Evolutionary conservation across 2,113 vertebrate genomes (phyloP), one percentile per base, ranked within the genome.

Genomic region (Apistogramma diplotaenia): DNA sequence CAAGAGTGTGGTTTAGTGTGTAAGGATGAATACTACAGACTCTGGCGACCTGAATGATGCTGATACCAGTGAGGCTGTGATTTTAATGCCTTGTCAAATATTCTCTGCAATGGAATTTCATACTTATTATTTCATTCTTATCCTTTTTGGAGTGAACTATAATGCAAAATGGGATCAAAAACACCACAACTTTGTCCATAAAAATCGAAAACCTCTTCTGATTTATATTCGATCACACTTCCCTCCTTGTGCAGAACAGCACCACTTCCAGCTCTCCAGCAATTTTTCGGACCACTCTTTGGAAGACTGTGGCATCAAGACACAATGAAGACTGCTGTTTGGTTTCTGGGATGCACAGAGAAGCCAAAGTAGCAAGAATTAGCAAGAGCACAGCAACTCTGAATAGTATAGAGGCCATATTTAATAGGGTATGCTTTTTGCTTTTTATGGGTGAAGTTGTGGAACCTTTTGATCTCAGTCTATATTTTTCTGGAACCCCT

Each of bases 351-450:
- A n/a, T n/a, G n/a, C n/a, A 62, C 6, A 12, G 13, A 37, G 13
- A 33, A 62, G n/a, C 12, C 37, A 8, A 40, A 0, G 8, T 35
- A 35, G 0, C 60, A 61, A 37, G 25, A 35, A 35, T 35, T 27
- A 57, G 12, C 55, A 57, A 57, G 23, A 27, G 13, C 12, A 0
- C 21, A 27, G 1, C 3, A 27, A 29, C 27, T 13, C 55, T 29
- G 15, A 57, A 29, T 23, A 23, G 23, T 23, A 23, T 5, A 62
- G 35, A 7, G 1, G 13, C n/a, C 40, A 37, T 62, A 23, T 62
- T 40, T 16, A 62, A 15, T 40, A 62, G 37, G 33, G 12, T 23
- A 23, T 40, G 60, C n/a, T 40, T 62, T 40, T 62, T 23, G 35
- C 12, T 62, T 35, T 16, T 23, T 40, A 40, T 40, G n/a, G 1